These are phyloP conservation scores for Geophilus truncorum DNA, from an alignment of 2,888 invertebrate genomes.

Conservation along the genomic window DNA sequence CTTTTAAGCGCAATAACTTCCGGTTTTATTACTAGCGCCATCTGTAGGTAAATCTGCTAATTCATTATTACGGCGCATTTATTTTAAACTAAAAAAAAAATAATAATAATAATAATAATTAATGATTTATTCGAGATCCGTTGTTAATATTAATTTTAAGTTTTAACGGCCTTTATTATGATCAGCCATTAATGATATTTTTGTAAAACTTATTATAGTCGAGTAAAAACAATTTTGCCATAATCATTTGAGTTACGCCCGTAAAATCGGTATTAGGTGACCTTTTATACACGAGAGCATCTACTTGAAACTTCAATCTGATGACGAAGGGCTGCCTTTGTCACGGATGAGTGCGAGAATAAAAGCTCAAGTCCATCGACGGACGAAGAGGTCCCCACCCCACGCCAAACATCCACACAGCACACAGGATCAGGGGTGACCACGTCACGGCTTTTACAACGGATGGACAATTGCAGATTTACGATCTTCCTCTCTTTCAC, in stretches of 20 bases:
- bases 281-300: not conserved
- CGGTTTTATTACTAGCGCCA: no score
- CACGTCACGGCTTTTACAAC: not conserved
- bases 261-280: not conserved
- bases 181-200: not conserved
- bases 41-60: no score
- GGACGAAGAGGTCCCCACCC: no score
- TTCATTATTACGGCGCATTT: no score
- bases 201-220: not conserved
- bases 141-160: no score
- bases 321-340: not conserved
- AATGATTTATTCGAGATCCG: no score
- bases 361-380: not conserved
- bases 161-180: not conserved
- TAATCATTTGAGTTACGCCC: not conserved
- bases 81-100: no score
- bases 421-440: constrained; percentile 18
- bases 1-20: no score
- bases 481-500: not conserved
- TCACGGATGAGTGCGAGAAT: constrained; percentile 3
- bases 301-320: constrained; percentile 14
- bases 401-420: constrained; percentile 1
- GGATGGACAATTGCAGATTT: not conserved
- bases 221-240: not conserved
- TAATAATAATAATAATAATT: no score